Percentiles rank a stretch among this genome's conserved stretches.
These are phyloP conservation scores for Cardinalis cardinalis DNA, from an alignment of 2,113 vertebrate genomes.

Conservation along the genomic window DNA sequence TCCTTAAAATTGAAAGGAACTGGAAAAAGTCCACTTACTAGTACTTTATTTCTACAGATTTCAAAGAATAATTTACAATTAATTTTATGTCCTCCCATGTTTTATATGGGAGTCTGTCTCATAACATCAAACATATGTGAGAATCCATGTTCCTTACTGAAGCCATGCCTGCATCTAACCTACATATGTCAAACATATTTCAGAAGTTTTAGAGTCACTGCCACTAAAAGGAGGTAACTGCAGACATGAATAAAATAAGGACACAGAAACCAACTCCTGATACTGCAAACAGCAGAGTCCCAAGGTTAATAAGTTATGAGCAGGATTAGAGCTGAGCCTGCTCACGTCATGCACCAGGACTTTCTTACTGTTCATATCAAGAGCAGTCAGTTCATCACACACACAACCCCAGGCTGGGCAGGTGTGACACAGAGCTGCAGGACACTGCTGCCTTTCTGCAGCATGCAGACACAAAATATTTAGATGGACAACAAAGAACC, in stretches of 20 bases:
- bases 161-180: background rate
- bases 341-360: background rate
- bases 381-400: background rate
- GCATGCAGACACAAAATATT: background rate
- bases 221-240: background rate
- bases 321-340: background rate
- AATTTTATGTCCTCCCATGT: background rate
- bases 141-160: background rate
- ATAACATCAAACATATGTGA: background rate
- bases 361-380: background rate
- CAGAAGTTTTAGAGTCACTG: background rate
- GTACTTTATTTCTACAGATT: background rate
- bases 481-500: background rate
- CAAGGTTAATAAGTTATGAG: background rate
- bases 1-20: background rate
- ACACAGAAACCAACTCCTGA: background rate
- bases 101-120: background rate
- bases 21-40: background rate
- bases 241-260: background rate
- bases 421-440: background rate
- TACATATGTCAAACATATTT: background rate
- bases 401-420: background rate
- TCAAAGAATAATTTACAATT: background rate
- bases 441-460: background rate
- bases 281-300: background rate